phyloP scores from a whole-genome alignment of 2,797 vertebrate species.

The Alcedo atthis region DNA sequence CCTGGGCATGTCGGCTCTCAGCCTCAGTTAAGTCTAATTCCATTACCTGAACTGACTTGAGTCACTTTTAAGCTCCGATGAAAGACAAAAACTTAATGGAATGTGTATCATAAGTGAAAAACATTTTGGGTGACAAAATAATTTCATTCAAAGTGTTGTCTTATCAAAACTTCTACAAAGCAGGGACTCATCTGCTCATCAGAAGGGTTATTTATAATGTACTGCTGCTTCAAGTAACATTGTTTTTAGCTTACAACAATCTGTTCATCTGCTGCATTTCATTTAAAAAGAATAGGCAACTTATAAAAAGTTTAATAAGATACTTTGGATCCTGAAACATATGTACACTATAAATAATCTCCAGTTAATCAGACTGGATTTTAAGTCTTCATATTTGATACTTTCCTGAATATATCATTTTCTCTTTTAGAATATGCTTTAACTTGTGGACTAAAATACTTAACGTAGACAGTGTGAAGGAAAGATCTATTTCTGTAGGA shows the following conservation, averaged over 20 bases:
- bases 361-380: neutral
- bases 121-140: neutral
- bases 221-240: neutral
- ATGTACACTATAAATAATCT: neutral
- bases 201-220: neutral
- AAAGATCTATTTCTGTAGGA: neutral
- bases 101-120: fast-evolving
- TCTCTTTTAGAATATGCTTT: neutral
- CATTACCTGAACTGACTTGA: neutral
- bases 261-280: slow-evolving; percentile 30
- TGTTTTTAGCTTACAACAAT: neutral
- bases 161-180: neutral
- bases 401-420: neutral
- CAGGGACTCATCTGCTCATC: neutral
- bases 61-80: neutral
- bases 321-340: neutral
- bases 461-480: neutral
- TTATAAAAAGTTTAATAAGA: neutral
- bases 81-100: neutral
- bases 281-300: neutral
- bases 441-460: neutral
- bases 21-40: neutral
- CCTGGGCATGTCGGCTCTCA: fast-evolving
- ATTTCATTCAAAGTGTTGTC: neutral
- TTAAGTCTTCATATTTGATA: neutral